phyloP scores from a whole-genome alignment of 2,113 vertebrate genomes.

The Nothocercus nigrocapillus region DNA sequence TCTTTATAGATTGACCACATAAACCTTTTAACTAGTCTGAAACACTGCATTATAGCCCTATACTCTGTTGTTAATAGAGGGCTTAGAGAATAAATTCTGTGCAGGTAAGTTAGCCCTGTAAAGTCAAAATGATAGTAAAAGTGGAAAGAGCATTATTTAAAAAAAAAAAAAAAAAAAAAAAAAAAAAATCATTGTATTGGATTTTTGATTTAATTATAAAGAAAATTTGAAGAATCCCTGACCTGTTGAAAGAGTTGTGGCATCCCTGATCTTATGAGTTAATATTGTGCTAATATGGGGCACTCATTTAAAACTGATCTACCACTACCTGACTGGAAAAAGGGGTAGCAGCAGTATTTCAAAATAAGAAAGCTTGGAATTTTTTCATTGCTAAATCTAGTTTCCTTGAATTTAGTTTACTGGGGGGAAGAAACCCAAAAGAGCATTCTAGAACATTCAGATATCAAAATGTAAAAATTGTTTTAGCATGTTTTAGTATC shows the following conservation, averaged over 20 bases:
- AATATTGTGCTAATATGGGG: neutral
- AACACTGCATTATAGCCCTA: neutral
- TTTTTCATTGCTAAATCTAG: neutral
- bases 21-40: constrained; percentile 1
- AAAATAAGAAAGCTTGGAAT: neutral
- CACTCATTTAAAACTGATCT: neutral
- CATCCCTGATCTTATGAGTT: neutral
- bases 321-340: neutral
- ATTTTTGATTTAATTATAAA: neutral
- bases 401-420: neutral
- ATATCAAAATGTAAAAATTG: neutral
- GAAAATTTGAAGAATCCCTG: neutral
- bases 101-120: neutral
- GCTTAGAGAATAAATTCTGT: neutral
- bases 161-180: neutral
- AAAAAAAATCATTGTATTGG: neutral
- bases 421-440: neutral
- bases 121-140: neutral
- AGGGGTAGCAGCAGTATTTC: neutral
- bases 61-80: neutral
- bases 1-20: neutral
- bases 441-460: neutral
- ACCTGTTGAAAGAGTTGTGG: neutral
- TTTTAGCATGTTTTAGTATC: neutral
- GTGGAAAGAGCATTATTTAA: neutral